Evolutionary conservation across 2,888 invertebrate species (phyloP), one percentile per base, ranked within the genome.

Genomic region (Agonopterix alstromeriana): DNA sequence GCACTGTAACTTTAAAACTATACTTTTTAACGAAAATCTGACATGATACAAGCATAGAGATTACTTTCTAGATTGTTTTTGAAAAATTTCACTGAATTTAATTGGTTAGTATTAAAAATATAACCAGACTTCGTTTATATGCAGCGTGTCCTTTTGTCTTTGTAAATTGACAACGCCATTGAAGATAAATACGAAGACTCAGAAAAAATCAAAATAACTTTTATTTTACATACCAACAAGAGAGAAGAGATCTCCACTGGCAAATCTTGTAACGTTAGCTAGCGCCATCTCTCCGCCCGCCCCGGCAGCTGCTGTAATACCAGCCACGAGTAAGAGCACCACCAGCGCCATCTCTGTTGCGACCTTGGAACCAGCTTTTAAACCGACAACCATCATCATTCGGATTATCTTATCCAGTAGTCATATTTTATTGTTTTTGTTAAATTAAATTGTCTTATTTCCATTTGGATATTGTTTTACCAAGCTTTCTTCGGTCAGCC

Each of bases 241-340:
- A 36, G 89, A 82, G 65, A 92, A 92, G 46, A 90, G 74, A 73
- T 93, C 92, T 10, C 92, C 92, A 50, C 82, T 85, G 46, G 91
- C 90, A 53, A 90, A 88, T 59, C 93, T 83, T 8, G 91, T 92
- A 45, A 92, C 79, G 52, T 90, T 90, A 27, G 79, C 77, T 35
- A 90, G 62, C 70, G 82, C 73, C 77, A 82, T 78, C 75, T 85
- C 85, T 67, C 67, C 75, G 17, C 59, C 56, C 1, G 65, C 52
- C 41, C 56, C 65, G 3, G 73, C 63, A 65, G 64, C 73, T 51
- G 61, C 51, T 10, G 51, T 48, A 40, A 54, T 57, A 42, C 59
- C 55, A 2, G 63, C 51, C 40, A 60, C 55, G 46, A 75, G 42
- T 3, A 76, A 48, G 14, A 80, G 45, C 35, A 76, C 43, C 38